Base-by-base conservation (phyloP, 2,888 invertebrate species). In the Arge pagana region DNA sequence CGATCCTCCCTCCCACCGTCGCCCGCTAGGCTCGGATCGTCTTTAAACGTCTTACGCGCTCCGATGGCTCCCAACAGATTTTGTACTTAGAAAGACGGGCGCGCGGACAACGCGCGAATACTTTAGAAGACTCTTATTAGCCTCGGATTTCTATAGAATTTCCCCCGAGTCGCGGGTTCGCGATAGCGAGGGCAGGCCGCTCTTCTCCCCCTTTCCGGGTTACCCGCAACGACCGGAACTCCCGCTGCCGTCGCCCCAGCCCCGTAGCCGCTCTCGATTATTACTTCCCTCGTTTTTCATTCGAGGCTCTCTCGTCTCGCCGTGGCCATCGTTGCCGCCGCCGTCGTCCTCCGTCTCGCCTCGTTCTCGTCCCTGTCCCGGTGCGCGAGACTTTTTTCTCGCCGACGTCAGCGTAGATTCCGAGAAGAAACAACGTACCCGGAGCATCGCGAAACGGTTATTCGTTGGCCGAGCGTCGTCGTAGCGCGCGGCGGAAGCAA, bases 11-110 rank as follows among this genome's bases (percentile, higher is more conserved):
- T 18, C 11, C 42, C 10, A 8, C 18, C 21, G 13, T 21, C 31
- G 15, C 19, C n/a, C 36, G 5, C 16, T 19, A 36, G 16, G 43
- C 40, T 42, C 45, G 48, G 52, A 53, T 52, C 31, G 52, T 53
- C 57, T 59, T 59, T 55, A 55, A 55, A 52, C 55, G 52, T 55
- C 48, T 55, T 50, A 53, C 55, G 53, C 52, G 52, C 55, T 48
- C 54, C 54, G 53, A 39, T 55, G 54, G 50, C 16, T 52, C 45
- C 37, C 45, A 55, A 53, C 55, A 48, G 49, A 52, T 36, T 41
- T 33, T 31, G 31, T 33, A 45, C 45, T 45, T 45, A 54, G 53
- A 53, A 58, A 57, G 57, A 58, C 55, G 51, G 54, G 53, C 50
- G 33, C 15, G 33, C 45, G 23, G 24, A 23, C 33, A 23, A 21